phyloP scores from a whole-genome alignment of 2,797 vertebrate species.

The Phoxinus dragarum region DNA sequence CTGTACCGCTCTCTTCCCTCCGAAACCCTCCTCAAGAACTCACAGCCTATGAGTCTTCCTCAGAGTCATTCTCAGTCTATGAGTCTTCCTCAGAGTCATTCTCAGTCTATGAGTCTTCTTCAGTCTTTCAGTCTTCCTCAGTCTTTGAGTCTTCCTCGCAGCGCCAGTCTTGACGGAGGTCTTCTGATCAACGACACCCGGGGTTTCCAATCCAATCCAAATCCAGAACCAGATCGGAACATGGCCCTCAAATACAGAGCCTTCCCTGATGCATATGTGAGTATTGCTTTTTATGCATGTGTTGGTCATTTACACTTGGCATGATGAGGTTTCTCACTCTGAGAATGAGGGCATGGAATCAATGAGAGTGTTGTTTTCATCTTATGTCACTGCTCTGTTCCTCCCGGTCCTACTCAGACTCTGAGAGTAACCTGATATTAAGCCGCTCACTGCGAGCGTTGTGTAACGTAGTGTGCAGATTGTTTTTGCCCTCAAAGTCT shows the following conservation, averaged over 20 bases:
- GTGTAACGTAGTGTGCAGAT: not conserved
- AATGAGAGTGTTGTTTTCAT: slow-evolving; percentile 34
- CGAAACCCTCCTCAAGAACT: slow-evolving; percentile 43
- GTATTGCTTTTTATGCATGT: slow-evolving; percentile 54
- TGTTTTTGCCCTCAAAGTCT: not conserved
- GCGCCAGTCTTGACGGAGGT: slow-evolving; percentile 63
- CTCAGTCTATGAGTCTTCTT: slow-evolving; percentile 64
- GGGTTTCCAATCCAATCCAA: slow-evolving; percentile 57
- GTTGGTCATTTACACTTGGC: not conserved
- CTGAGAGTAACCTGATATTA: slow-evolving; percentile 17
- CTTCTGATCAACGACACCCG: slow-evolving; percentile 60
- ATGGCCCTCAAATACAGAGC: slow-evolving; percentile 72
- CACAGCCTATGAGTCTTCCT: slow-evolving; percentile 66
- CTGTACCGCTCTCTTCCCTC: slow-evolving; percentile 53
- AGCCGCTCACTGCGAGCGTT: not conserved
- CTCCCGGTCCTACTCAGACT: not conserved
- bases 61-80: slow-evolving; percentile 25
- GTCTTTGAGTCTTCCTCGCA: slow-evolving; percentile 69
- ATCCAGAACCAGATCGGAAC: slow-evolving; percentile 62
- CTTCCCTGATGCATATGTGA: slow-evolving; percentile 85
- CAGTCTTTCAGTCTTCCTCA: slow-evolving; percentile 37
- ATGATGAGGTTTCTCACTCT: not conserved
- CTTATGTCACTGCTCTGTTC: not conserved
- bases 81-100: slow-evolving; percentile 71
- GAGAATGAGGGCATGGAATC: slow-evolving; percentile 22